Conservation (phyloP, 1,140 invertebrate species). For the Leguminivora glycinivorella region DNA sequence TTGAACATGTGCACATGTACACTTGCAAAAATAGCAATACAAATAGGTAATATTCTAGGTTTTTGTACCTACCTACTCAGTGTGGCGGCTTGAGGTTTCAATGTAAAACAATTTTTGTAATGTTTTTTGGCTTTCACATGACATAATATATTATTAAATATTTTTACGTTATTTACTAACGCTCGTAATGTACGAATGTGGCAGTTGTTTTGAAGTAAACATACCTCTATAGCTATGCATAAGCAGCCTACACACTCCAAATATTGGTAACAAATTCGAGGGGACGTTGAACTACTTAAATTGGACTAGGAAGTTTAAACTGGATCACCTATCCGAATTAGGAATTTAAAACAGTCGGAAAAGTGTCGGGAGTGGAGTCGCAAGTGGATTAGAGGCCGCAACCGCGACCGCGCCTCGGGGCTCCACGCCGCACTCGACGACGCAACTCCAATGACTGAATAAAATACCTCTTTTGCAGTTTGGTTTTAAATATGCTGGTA, state of each 20-base stretch:
- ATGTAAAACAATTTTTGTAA: too few relatives aligned
- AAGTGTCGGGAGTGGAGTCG: conserved; percentile 50
- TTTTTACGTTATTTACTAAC: too few relatives aligned
- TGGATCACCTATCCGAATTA: conserved; percentile 63
- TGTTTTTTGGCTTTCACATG: too few relatives aligned
- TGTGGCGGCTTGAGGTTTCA: too few relatives aligned
- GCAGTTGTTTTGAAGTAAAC: neutral
- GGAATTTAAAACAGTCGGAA: conserved; percentile 70
- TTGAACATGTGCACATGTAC: too few relatives aligned
- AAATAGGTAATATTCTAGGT: too few relatives aligned
- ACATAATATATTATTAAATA: too few relatives aligned
- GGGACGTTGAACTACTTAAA: conserved; percentile 51
- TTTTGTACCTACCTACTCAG: too few relatives aligned
- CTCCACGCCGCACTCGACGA: conserved; percentile 27
- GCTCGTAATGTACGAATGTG: too few relatives aligned
- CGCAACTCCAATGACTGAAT: neutral
- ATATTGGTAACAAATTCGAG: neutral
- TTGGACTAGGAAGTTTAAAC: conserved; percentile 68
- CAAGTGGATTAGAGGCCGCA: conserved; percentile 69
- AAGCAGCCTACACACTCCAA: neutral
- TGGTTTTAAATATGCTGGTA: too few relatives aligned
- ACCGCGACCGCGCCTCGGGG: conserved; percentile 43
- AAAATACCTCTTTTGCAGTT: neutral
- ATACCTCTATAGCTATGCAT: neutral
- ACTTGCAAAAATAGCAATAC: too few relatives aligned